These are phyloP conservation scores for Steatocranus sp. DNA, from an alignment of 2,797 vertebrate genomes.

Conservation along the genomic window DNA sequence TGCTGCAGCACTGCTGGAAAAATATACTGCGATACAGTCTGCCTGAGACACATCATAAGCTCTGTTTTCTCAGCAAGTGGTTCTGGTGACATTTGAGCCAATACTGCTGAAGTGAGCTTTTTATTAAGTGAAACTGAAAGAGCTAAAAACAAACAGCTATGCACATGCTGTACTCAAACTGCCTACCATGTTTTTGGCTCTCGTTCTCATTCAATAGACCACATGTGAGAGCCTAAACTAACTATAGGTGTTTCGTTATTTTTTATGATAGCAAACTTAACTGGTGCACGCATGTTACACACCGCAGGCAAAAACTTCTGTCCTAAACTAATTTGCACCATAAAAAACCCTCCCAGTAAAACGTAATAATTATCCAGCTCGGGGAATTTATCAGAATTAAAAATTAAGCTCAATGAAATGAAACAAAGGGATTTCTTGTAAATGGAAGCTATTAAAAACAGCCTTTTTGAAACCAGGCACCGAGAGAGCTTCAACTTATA, in stretches of 20 bases:
- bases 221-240: neutral
- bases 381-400: neutral
- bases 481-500: neutral
- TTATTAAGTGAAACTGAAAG: neutral
- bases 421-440: neutral
- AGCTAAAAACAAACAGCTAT: neutral
- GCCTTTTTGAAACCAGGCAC: neutral
- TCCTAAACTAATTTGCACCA: neutral
- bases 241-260: neutral
- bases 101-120: neutral
- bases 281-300: neutral
- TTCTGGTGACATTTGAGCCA: neutral
- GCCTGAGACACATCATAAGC: neutral
- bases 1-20: neutral
- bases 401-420: neutral
- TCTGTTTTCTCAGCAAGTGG: neutral
- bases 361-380: neutral
- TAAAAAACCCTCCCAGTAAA: neutral
- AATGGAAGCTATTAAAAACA: neutral
- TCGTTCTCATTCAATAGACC: neutral
- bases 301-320: neutral
- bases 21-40: neutral
- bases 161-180: neutral
- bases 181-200: neutral
- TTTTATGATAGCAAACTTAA: neutral